Percentiles rank a stretch among this genome's conserved stretches.
phyloP scores from a whole-genome alignment of 1,140 invertebrate species.

The Melitaea cinxia region DNA sequence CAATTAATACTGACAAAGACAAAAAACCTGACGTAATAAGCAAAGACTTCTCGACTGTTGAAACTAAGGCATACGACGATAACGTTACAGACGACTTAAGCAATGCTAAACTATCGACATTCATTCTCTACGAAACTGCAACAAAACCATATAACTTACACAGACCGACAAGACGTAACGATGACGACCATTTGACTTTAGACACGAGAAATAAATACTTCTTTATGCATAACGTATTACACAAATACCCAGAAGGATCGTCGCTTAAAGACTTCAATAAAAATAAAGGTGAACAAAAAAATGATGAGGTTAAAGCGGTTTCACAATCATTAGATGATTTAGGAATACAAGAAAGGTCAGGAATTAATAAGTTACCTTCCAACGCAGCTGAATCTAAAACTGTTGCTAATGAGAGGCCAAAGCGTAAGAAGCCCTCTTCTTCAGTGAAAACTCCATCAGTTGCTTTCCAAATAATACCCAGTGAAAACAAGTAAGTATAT shows the following conservation, averaged over 20 bases:
- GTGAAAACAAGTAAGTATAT: constrained; percentile 78
- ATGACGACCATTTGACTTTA: constrained; percentile 48
- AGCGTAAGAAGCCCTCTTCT: constrained; percentile 46
- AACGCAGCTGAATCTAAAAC: constrained; percentile 19
- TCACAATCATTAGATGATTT: background rate
- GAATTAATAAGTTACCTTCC: constrained; percentile 52
- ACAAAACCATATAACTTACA: constrained; percentile 67
- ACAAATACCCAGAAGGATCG: constrained; percentile 71
- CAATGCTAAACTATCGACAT: constrained; percentile 68
- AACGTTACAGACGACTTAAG: constrained; percentile 34
- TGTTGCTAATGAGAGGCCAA: constrained; percentile 14
- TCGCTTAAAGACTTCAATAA: background rate
- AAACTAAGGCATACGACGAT: constrained; percentile 41
- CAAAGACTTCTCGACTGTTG: constrained; percentile 66
- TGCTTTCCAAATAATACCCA: constrained; percentile 81
- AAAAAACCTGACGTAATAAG: constrained; percentile 49
- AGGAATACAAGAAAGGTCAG: constrained; percentile 65
- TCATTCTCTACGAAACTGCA: constrained; percentile 66
- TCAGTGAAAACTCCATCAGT: constrained; percentile 72
- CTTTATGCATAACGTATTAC: constrained; percentile 82
- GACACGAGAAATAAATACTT: constrained; percentile 75
- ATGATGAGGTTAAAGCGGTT: constrained; percentile 21
- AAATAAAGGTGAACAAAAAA: background rate
- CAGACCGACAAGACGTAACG: constrained; percentile 68
- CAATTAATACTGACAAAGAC: constrained; percentile 37